Base-by-base conservation (phyloP, 2,888 invertebrate genomes). In the Hybos culiciformis region DNA sequence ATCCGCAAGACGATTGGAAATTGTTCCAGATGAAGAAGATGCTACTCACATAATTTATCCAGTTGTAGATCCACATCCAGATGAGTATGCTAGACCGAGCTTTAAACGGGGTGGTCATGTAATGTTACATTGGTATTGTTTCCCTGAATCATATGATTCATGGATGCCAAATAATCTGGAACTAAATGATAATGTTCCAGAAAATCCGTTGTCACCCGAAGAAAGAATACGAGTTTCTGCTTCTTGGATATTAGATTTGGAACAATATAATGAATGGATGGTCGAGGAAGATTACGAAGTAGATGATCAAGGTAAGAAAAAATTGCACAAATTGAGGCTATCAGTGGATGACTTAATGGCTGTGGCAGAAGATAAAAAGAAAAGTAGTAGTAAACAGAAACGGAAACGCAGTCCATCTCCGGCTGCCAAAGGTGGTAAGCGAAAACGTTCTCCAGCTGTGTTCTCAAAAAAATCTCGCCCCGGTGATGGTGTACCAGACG, bases 191-290 rank as follows among this genome's bases (percentile, higher is more conserved):
- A 77, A 78, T 34, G 70, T 75, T 3, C 75, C 78, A 1, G 81
- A 81, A 53, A 71, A 67, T 43, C 76, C 72, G 5, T 73, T 69
- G 54, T 76, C 77, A 11, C 74, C 75, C 6, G 60, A 71, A 1
- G 80, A 78, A 45, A 73, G 77, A 48, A 84, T 82, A 76, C 76
- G 81, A 59, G 88, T 94, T 36, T 79, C 84, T 5, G 87, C 91
- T 31, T 79, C 86, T 2, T 97, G 96, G 96, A 78, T 85, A 39
- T 70, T 90, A 34, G 93, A 94, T 66, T 73, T 92, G 53, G 91
- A 93, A 59, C 85, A 87, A 58, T 94, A 91, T 68, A 96, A 96
- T 68, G 96, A 96, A 67, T 96, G 94, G 93, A 94, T 96, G 93
- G 86, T 86, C 56, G 96, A 96, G 66, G 94, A 96, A 62, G 97